Evolutionary conservation across 2,113 vertebrate genomes (phyloP).

Genomic region (Ia io): DNA sequence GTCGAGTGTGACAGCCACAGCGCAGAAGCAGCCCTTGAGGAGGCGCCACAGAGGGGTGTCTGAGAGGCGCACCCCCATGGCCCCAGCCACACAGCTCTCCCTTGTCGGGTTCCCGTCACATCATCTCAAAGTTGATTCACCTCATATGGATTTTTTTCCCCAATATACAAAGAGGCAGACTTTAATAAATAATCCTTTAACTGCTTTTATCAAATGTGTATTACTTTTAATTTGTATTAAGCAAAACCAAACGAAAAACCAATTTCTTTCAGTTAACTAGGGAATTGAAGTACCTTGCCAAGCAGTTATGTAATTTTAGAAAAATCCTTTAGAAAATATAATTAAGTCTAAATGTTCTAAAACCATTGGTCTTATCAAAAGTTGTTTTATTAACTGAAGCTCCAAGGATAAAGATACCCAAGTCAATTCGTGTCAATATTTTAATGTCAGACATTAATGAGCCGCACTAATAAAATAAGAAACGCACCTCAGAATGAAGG

Average conservation of each 20-base stretch:
- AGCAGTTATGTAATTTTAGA: slow-evolving; percentile 60
- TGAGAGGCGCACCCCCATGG: not conserved
- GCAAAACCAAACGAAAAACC: slow-evolving; percentile 68
- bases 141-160: slow-evolving; percentile 3
- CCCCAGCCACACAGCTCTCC: not conserved
- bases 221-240: slow-evolving; percentile 75
- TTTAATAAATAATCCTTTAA: slow-evolving; percentile 72
- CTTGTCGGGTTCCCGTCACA: not conserved
- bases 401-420: slow-evolving; percentile 32
- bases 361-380: slow-evolving; percentile 54
- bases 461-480: slow-evolving; percentile 17
- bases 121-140: slow-evolving; percentile 29
- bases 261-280: slow-evolving; percentile 64
- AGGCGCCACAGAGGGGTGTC: not conserved
- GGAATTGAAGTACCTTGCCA: slow-evolving; percentile 60
- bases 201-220: slow-evolving; percentile 68
- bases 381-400: slow-evolving; percentile 62
- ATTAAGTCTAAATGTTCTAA: slow-evolving; percentile 69
- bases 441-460: slow-evolving; percentile 39
- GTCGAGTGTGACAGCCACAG: fast-evolving
- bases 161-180: slow-evolving; percentile 22
- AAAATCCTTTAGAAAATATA: slow-evolving; percentile 68
- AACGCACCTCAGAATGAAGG: not conserved
- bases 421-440: slow-evolving; percentile 33
- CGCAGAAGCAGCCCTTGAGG: not conserved